Base-by-base conservation (phyloP, 2,113 vertebrate genomes). In the Candoia aspera region DNA sequence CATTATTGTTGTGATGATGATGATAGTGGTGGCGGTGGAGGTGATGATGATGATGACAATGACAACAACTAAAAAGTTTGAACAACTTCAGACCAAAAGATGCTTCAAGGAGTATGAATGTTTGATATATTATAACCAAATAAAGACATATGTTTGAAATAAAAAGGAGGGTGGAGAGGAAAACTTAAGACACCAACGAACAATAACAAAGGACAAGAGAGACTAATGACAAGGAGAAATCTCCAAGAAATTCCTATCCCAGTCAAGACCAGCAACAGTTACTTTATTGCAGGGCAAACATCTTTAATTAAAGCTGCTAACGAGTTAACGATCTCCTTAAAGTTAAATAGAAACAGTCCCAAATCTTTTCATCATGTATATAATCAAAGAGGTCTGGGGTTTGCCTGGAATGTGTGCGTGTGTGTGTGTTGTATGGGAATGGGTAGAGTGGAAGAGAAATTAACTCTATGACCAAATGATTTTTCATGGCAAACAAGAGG, bases 181-280 rank as follows among this genome's bases (percentile, higher is more conserved):
- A 93, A 94, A 64, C 90, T 91, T 95, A 95, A 94, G 91, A 96
- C 97, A 93, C 96, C 95, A 95, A 79, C 95, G 97, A 95, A 90
- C 94, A 97, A 97, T 97, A 98, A 98, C 97, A 98, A 90, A 98
- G 96, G 96, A 94, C 96, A 96, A 95, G 92, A 95, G 95, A 96
- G 95, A 97, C 98, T 96, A 97, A 95, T 94, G 94, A 95, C 95
- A 95, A 94, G 95, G 97, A 98, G 93, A 98, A 98, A 98, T 97
- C 97, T 97, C 97, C 98, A 97, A 96, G 97, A 97, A 79, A 97
- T 97, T 97, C 97, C 96, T 97, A 97, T 97, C 98, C 98, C 97
- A 96, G 96, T 97, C 94, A 97, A 95, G 97, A 96, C 96, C 90
- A 96, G 94, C 86, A 94, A 94, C 94, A 93, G 92, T 86, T 94